These are phyloP conservation scores for Temnopleurus reevesii DNA, from an alignment of 53 echinoderm and acorn worm genomes.

Conservation along the genomic window DNA sequence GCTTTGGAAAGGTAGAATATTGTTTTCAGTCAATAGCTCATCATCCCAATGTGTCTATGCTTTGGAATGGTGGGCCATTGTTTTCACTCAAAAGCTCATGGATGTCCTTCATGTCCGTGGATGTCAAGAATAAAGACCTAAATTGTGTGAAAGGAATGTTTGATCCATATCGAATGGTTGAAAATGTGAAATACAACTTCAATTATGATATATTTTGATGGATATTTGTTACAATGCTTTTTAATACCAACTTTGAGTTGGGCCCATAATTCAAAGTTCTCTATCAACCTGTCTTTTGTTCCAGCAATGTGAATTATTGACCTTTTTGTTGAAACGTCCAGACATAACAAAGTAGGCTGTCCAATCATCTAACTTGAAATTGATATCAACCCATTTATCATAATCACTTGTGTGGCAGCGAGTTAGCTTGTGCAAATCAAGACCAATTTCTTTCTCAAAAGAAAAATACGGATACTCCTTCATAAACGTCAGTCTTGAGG, in stretches of 20 bases:
- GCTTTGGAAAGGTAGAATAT: no score
- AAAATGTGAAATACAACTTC: not conserved
- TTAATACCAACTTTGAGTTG: not conserved
- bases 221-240: not conserved
- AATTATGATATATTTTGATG: not conserved
- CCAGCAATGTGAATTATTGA: not conserved
- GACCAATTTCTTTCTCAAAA: conserved; percentile 5
- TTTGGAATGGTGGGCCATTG: no score
- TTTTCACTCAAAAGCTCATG: no score
- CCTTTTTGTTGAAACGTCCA: conserved; percentile 7
- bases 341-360: not conserved
- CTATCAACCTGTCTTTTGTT: not conserved
- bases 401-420: conserved; percentile 32
- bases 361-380: not conserved
- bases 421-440: conserved; percentile 33
- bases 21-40: no score
- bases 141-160: not conserved
- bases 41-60: no score
- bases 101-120: no score
- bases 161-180: not conserved
- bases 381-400: conserved; percentile 33
- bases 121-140: not conserved
- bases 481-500: not conserved
- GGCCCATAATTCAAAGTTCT: not conserved
- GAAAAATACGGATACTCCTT: not conserved